Percentiles rank a stretch among this genome's conserved stretches.
Conservation (phyloP, 2,888 invertebrate genomes). For the Willowsia nigromaculata region DNA sequence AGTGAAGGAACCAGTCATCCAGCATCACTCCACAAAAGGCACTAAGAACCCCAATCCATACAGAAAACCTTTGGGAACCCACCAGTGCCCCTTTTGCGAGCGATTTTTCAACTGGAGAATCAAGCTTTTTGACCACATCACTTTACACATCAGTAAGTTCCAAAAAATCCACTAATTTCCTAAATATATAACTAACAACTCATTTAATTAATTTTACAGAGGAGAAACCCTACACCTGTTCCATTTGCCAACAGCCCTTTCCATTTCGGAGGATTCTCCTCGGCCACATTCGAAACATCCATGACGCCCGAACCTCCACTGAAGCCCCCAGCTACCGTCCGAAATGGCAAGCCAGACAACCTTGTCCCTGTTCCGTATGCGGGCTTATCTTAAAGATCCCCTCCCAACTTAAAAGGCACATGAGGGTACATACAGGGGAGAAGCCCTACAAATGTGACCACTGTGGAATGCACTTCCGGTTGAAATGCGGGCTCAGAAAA, state of each 20-base stretch:
- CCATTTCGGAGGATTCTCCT: neutral
- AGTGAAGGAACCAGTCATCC: neutral
- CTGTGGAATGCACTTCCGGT: neutral
- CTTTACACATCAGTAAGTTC: slow-evolving; percentile 2
- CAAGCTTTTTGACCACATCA: neutral
- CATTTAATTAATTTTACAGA: neutral
- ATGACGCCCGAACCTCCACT: neutral
- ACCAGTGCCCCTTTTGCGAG: slow-evolving; percentile 13
- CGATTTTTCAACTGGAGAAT: neutral
- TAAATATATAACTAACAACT: too few species aligned
- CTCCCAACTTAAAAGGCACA: neutral
- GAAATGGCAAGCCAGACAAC: neutral
- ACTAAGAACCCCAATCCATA: neutral
- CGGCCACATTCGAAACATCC: neutral
- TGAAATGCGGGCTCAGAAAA: too few species aligned
- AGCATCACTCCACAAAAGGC: neutral
- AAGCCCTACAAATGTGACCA: neutral
- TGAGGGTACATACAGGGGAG: slow-evolving; percentile 9
- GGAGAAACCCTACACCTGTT: neutral
- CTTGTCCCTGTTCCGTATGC: slow-evolving; percentile 7
- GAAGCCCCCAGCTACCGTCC: neutral
- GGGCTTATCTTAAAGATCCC: neutral
- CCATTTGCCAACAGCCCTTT: neutral
- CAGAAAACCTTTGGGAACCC: neutral
- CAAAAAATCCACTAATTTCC: neutral